Conservation (phyloP, 2,113 vertebrate species). For the Pseudorasbora parva region DNA sequence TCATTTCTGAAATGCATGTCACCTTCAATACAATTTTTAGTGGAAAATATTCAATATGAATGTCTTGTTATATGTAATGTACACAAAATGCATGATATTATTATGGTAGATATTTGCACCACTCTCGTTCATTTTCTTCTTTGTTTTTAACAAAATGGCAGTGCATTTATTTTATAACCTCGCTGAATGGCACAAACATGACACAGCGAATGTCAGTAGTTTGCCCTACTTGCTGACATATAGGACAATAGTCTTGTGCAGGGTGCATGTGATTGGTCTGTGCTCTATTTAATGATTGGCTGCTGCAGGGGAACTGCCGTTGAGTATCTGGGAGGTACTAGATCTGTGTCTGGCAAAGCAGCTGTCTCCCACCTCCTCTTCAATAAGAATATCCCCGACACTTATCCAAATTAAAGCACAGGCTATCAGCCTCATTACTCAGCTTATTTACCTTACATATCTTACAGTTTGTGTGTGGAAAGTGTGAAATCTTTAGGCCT, state of each 20-base stretch:
- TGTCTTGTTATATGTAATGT: not conserved
- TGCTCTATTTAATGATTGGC: slow-evolving; percentile 49
- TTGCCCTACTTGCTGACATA: slow-evolving; percentile 55
- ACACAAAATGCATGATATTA: not conserved
- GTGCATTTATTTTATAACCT: slow-evolving; percentile 3
- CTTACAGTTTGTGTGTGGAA: not conserved
- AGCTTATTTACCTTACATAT: slow-evolving; percentile 22
- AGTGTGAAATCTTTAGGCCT: not conserved
- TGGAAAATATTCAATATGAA: not conserved
- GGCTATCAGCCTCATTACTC: slow-evolving; percentile 24
- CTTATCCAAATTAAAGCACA: slow-evolving; percentile 9
- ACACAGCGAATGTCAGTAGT: slow-evolving; percentile 58
- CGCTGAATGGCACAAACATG: slow-evolving; percentile 45
- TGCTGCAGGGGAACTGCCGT: slow-evolving; percentile 43
- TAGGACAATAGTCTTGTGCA: slow-evolving; percentile 41
- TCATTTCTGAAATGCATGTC: slow-evolving; percentile 3
- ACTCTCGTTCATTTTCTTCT: slow-evolving; percentile 4
- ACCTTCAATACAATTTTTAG: not conserved
- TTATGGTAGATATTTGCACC: not conserved
- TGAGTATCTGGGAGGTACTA: slow-evolving; percentile 44
- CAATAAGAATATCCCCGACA: slow-evolving; percentile 21
- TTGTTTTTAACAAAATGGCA: not conserved
- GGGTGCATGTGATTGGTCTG: slow-evolving; percentile 46
- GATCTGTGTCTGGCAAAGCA: slow-evolving; percentile 51
- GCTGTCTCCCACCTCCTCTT: slow-evolving; percentile 36